Conservation (phyloP, 2,113 vertebrate genomes). For the Eclectus roratus region DNA sequence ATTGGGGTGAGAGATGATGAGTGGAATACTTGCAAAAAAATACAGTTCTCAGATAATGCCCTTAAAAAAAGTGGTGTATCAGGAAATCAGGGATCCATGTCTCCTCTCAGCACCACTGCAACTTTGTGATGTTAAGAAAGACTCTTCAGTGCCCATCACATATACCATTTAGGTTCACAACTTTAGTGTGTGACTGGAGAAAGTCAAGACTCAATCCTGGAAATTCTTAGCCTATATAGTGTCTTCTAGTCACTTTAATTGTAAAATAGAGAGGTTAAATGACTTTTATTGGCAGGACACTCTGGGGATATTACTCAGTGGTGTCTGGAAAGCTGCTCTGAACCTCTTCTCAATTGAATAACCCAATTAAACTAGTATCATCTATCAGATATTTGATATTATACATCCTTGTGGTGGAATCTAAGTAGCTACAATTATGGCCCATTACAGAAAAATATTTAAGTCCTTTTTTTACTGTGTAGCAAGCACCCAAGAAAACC, state of each 20-base stretch:
- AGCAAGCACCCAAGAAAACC: not conserved
- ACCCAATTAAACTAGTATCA: not conserved
- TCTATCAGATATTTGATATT: not conserved
- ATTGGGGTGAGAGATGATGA: not conserved
- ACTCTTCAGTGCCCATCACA: not conserved
- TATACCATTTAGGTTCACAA: not conserved
- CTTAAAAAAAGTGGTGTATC: not conserved
- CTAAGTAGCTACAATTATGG: not conserved
- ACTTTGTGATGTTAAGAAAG: not conserved
- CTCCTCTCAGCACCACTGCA: not conserved
- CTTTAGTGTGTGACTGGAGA: not conserved
- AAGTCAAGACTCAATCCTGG: not conserved
- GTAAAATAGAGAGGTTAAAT: constrained; percentile 6
- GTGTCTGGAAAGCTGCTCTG: not conserved
- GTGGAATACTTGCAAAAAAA: not conserved
- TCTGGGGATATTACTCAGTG: not conserved
- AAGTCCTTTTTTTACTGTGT: not conserved
- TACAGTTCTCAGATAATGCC: not conserved
- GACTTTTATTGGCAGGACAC: not conserved
- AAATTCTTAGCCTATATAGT: not conserved
- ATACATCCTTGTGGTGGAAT: not conserved
- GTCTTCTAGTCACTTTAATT: not conserved
- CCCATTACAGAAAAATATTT: not conserved
- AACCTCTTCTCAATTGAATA: not conserved
- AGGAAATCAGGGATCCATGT: not conserved